Evolutionary conservation across 2,113 vertebrate genomes (phyloP).

Genomic region (Gnathonemus longibarbis): DNA sequence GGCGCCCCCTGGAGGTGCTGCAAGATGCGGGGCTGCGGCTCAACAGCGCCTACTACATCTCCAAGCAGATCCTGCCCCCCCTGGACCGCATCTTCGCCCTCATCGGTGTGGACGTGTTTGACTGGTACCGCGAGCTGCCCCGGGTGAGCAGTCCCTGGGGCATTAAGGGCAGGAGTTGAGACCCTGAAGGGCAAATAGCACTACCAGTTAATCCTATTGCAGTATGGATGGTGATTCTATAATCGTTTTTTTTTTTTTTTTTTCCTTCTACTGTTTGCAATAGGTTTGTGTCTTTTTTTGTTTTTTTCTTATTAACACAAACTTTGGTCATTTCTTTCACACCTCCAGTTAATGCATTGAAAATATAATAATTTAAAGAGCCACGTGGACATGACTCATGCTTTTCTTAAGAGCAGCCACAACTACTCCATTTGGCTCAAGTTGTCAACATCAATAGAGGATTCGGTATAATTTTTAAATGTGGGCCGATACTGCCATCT

Average conservation of each 20-base stretch:
- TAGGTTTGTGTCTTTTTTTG: not conserved
- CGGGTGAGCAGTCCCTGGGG: constrained; percentile 61
- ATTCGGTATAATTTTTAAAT: not conserved
- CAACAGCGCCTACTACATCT: constrained; percentile 89
- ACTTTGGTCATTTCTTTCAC: not conserved
- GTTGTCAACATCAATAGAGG: not conserved
- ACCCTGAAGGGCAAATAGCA: not conserved
- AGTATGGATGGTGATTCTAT: not conserved
- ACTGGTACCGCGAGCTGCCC: constrained; percentile 92
- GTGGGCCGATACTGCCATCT: constrained; percentile 31
- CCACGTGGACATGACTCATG: not conserved
- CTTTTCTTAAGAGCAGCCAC: not conserved
- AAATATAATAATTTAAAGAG: not conserved
- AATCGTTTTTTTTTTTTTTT: not conserved
- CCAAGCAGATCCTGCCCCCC: constrained; percentile 92
- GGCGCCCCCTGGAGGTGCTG: constrained; percentile 77
- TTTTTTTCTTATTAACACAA: not conserved
- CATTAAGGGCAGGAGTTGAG: not conserved
- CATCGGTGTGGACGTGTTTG: constrained; percentile 89
- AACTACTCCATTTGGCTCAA: not conserved
- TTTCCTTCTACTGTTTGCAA: not conserved
- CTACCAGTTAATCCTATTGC: constrained; percentile 9
- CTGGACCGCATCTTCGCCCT: constrained; percentile 84
- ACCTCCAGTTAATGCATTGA: not conserved
- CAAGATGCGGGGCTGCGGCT: constrained; percentile 79